phyloP scores from a whole-genome alignment of 2,888 invertebrate genomes.

The Parnassius smintheus region DNA sequence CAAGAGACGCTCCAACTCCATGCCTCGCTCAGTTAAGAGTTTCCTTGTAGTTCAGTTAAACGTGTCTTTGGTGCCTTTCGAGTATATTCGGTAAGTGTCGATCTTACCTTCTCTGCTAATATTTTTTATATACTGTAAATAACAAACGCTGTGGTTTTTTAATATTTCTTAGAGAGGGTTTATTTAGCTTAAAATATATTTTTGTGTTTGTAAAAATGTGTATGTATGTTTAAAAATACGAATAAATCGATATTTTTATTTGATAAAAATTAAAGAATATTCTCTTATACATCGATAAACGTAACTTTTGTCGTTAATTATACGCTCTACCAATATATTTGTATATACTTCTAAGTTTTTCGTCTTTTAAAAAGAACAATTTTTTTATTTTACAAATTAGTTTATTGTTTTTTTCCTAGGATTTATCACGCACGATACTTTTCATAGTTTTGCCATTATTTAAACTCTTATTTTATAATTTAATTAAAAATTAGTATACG shows the following conservation, averaged over 20 bases:
- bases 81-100: slow-evolving; percentile 14
- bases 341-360: too few relatives aligned
- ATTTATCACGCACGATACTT: background rate
- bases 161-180: too few relatives aligned
- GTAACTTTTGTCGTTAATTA: too few relatives aligned
- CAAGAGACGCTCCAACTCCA: slow-evolving; percentile 13
- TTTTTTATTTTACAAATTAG: background rate
- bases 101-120: background rate
- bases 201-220: too few relatives aligned
- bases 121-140: background rate
- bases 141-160: background rate
- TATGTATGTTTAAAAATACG: too few relatives aligned
- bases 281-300: too few relatives aligned
- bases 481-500: too few relatives aligned
- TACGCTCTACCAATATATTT: too few relatives aligned
- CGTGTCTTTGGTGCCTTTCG: slow-evolving; percentile 13
- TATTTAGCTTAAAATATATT: too few relatives aligned
- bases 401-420: background rate
- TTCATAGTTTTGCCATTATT: background rate
- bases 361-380: background rate
- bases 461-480: background rate
- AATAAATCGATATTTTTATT: too few relatives aligned
- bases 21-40: slow-evolving; percentile 23
- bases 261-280: too few relatives aligned
- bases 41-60: slow-evolving; percentile 24